Percentiles rank a stretch among this genome's conserved stretches.
These are phyloP conservation scores for Chaetophractus vellerosus DNA, from an alignment of 2,797 vertebrate species.

Conservation along the genomic window DNA sequence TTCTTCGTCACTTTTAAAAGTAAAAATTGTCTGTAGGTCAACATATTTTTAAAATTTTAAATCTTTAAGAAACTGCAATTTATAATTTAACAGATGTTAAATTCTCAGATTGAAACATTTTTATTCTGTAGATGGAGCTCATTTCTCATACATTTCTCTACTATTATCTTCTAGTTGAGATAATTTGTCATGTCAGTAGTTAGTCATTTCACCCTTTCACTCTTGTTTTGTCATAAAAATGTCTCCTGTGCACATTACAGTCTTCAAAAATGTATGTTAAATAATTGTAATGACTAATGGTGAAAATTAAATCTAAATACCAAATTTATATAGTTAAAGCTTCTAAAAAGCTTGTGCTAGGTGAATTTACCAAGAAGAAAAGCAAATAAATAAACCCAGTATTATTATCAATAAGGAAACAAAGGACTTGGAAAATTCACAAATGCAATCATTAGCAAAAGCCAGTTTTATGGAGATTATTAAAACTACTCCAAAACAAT, in stretches of 20 bases:
- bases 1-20: conserved; percentile 34
- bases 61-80: conserved; percentile 42
- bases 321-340: not conserved
- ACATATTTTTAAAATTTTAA: conserved; percentile 52
- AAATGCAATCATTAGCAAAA: not conserved
- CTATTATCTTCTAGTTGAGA: conserved; percentile 56
- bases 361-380: not conserved
- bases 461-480: not conserved
- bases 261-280: not conserved
- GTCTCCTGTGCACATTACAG: not conserved
- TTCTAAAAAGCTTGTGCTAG: conserved; percentile 1
- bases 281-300: not conserved
- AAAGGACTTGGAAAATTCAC: conserved; percentile 18
- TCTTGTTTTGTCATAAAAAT: conserved; percentile 45
- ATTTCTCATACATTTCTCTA: conserved; percentile 5
- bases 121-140: conserved; percentile 6
- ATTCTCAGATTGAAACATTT: conserved; percentile 28
- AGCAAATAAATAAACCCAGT: not conserved
- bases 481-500: conserved; percentile 12
- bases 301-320: conserved; percentile 7
- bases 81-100: conserved; percentile 50
- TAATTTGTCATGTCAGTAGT: conserved; percentile 45
- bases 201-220: conserved; percentile 1
- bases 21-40: conserved; percentile 21
- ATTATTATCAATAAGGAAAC: not conserved